Evolutionary conservation across 2,888 invertebrate species (phyloP).

Genomic region (Pinctada fucata): DNA sequence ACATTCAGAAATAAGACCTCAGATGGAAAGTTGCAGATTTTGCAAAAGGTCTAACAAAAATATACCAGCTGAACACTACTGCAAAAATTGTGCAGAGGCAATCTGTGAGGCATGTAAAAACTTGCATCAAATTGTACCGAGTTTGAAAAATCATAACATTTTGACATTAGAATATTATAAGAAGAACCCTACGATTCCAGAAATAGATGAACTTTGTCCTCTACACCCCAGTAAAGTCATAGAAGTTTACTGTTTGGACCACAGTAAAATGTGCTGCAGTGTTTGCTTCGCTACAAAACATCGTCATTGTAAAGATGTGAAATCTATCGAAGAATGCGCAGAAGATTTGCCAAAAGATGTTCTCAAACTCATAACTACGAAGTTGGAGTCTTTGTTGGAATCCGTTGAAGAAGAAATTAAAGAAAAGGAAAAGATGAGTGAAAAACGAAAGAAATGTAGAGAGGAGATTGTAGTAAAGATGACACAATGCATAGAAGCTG

Average conservation of each 20-base stretch:
- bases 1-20: too few species aligned
- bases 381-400: background rate
- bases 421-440: background rate
- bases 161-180: background rate
- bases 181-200: background rate
- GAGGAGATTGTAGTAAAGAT: background rate
- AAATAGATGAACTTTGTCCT: background rate
- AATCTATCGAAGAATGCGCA: slow-evolving; percentile 3
- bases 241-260: slow-evolving; percentile 15
- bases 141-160: background rate
- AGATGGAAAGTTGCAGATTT: background rate
- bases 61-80: slow-evolving; percentile 1
- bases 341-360: background rate
- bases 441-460: background rate
- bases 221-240: background rate
- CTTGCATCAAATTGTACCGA: background rate
- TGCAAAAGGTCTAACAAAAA: slow-evolving; percentile 3
- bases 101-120: slow-evolving; percentile 17
- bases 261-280: slow-evolving; percentile 14
- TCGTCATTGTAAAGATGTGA: background rate
- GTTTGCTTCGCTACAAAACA: slow-evolving; percentile 9
- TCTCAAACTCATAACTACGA: background rate
- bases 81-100: slow-evolving; percentile 16
- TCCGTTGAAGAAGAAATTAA: background rate
- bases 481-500: background rate